Base-by-base conservation (phyloP, 2,113 vertebrate species). In the Platysternon megacephalum region DNA sequence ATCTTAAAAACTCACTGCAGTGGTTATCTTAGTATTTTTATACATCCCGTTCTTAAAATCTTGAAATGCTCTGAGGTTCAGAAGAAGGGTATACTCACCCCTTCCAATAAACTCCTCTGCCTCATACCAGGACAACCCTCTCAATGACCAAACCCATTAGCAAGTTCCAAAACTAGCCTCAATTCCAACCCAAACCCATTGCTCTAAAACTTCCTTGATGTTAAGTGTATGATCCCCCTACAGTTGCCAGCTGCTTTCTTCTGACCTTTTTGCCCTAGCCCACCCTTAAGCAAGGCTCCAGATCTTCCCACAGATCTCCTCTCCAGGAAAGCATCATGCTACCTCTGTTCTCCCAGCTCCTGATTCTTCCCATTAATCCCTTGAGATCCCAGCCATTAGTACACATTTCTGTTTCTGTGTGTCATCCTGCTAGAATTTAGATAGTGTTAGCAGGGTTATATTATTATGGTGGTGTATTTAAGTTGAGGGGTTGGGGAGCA, bases 221-320 rank as follows among this genome's bases (percentile, higher is more conserved):
- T 93, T 44, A 80, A 53, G n/a, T 95, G 81, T 81, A 48, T 51
- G 94, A 21, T 97, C 92, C 91, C 58, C 48, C 90, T 51, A 79
- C 85, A 84, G 93, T 88, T 97, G 51, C 82, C 88, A 95, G 35
- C 65, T 88, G 5, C 88, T 93, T 88, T 39, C 58, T 87, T 93
- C 80, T 93, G 94, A 96, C 91, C 95, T 96, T 96, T 95, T 95
- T 93, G 88, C 93, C 88, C 93, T 95, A 76, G 55, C 83, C 79
- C 85, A 85, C 87, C 91, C 93, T 84, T 0, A 0, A 83, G 79
- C 61, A 88, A 86, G 22, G 46, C 85, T 90, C 58, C 53, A 72
- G 86, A 84, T 90, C 74, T 14, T 93, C 51, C 85, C 90, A 49
- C 61, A 84, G n/a, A 48, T 94, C 85, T 94, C 35, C 35, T 52